These are phyloP conservation scores for Cynopterus sphinx DNA, from an alignment of 2,797 vertebrate species.

Conservation along the genomic window DNA sequence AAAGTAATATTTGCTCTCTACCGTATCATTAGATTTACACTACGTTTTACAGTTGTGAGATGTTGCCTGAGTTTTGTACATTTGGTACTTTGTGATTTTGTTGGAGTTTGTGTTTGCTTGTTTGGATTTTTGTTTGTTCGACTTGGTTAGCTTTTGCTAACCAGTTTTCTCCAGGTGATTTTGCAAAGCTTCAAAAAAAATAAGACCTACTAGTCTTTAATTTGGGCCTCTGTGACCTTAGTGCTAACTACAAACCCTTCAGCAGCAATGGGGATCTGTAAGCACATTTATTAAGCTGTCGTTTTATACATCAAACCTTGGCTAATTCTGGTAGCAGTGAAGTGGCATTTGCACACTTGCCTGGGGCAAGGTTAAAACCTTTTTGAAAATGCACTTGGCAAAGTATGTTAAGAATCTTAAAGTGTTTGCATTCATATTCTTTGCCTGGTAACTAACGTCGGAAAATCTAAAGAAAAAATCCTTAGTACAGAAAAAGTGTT, in stretches of 20 bases:
- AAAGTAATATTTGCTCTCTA: not conserved
- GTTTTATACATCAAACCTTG: not conserved
- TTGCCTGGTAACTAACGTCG: slow-evolving; percentile 20
- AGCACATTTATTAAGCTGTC: not conserved
- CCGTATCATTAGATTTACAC: not conserved
- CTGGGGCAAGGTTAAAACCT: not conserved
- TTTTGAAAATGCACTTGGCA: slow-evolving; percentile 22
- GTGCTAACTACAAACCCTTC: not conserved
- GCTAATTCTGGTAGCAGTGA: not conserved
- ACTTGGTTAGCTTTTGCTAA: not conserved
- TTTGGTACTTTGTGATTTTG: not conserved
- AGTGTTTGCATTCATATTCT: not conserved
- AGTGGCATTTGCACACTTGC: not conserved
- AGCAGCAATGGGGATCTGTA: not conserved
- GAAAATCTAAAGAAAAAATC: slow-evolving; percentile 31
- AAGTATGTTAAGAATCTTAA: slow-evolving; percentile 31
- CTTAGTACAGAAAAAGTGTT: not conserved
- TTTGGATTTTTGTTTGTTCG: not conserved
- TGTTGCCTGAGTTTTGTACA: not conserved
- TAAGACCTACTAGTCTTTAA: not conserved
- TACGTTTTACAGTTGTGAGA: not conserved
- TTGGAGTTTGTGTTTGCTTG: not conserved
- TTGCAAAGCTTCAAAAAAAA: not conserved
- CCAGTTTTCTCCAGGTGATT: not conserved
- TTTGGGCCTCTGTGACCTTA: not conserved